Evolutionary conservation across 2,113 vertebrate species (phyloP), one percentile per base, ranked within the genome.

Genomic region (Lucifuga dentata): DNA sequence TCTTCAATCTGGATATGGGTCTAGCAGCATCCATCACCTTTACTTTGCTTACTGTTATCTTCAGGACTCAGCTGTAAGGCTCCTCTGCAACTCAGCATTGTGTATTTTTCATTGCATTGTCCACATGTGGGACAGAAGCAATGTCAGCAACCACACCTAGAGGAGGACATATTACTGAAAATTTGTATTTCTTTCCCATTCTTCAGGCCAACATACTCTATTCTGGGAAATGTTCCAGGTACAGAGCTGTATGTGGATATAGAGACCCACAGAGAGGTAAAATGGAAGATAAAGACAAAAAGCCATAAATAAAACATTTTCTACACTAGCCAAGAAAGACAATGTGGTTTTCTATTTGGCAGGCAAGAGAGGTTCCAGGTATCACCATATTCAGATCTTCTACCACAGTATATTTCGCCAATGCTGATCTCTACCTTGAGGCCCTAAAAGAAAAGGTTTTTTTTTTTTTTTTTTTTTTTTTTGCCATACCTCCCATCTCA

Each of bases 311-410:
- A 17, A 23, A 45, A 56, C 1, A 9, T 38, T 60, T 29, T 33
- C 1, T 39, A n/a, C 8, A 1, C 19, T 11, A 7, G 16, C 20
- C 13, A 44, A 63, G 43, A 13, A 38, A 35, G 3, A 5, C 16
- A 20, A 51, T 12, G 1, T 26, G 26, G 5, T 48, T 41, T 17
- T 40, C 59, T 74, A 5, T 39, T 50, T 77, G 60, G 20, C 76
- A 99, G 98, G 96, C 92, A 36, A 93, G 80, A 68, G 94, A 96
- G 67, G 73, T 99, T 73, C 94, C 95, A 0, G 97, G 97, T 0
- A 89, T 99, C 74, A 98, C 95, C 73, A 95, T 99, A 76, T 99
- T 99, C 85, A 93, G 88, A 44, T 99, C 96, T 9, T 96, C 97
- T 0, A 90, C 93, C 46, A 97, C 98, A 0, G 3, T 98, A n/a